Percentiles rank a stretch among this genome's conserved stretches.
These are phyloP conservation scores for Pangasius mekongensis DNA, from an alignment of 2,797 vertebrate genomes.

Conservation along the genomic window DNA sequence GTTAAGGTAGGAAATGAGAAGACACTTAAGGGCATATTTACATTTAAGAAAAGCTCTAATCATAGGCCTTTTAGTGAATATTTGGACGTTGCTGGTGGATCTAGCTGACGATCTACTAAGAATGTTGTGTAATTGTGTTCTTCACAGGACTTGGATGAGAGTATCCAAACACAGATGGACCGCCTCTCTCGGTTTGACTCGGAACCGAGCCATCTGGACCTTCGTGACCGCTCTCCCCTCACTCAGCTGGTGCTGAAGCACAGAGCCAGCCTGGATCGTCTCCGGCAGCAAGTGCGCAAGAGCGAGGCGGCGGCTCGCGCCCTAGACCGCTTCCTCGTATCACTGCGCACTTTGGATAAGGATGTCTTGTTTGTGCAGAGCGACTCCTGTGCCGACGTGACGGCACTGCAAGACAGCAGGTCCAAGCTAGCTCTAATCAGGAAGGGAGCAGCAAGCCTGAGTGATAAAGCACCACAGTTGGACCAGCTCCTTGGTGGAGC, in stretches of 20 bases:
- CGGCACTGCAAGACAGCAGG: conserved; percentile 64
- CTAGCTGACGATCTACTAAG: not conserved
- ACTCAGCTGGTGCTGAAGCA: conserved; percentile 77
- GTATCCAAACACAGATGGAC: conserved; percentile 80
- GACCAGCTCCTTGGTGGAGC: conserved; percentile 80
- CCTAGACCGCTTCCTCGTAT: conserved; percentile 85
- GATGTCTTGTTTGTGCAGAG: conserved; percentile 66
- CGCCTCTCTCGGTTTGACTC: conserved; percentile 73
- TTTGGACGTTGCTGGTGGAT: not conserved
- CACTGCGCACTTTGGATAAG: conserved; percentile 75
- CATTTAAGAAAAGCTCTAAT: not conserved
- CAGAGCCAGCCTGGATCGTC: conserved; percentile 80
- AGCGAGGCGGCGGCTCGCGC: conserved; percentile 78
- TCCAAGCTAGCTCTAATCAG: conserved; percentile 66
- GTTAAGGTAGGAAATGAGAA: conserved; percentile 70
- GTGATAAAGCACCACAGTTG: conserved; percentile 81
- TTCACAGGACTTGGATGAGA: conserved; percentile 75
- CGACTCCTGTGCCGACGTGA: conserved; percentile 59
- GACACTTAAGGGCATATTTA: too few relatives aligned
- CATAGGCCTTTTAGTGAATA: not conserved
- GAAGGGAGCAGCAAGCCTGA: conserved; percentile 75
- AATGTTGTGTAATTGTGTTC: not conserved
- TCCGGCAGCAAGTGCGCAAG: conserved; percentile 77
- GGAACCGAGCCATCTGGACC: conserved; percentile 76
- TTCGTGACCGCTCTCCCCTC: conserved; percentile 76